These are phyloP conservation scores for Atta colombica DNA, from an alignment of 1,140 invertebrate species.

Conservation along the genomic window DNA sequence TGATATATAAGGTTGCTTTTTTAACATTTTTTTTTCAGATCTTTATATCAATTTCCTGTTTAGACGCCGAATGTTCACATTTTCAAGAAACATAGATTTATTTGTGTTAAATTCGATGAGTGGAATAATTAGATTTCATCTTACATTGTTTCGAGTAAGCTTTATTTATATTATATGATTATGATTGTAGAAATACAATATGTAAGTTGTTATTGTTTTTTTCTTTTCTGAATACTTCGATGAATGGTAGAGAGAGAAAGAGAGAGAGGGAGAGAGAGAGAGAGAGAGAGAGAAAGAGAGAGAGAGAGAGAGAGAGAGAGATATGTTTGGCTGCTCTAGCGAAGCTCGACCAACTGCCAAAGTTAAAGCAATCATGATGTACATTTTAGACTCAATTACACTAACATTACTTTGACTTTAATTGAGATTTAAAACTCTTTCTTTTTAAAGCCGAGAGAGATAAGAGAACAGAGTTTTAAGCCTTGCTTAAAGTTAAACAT, in stretches of 20 bases:
- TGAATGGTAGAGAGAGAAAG: background rate
- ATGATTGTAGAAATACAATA: background rate
- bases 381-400: background rate
- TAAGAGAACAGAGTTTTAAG: too few relatives aligned
- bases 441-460: too few relatives aligned
- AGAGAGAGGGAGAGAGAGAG: too few relatives aligned
- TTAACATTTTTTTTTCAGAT: constrained; percentile 1
- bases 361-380: constrained; percentile 32
- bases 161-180: background rate
- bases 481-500: too few relatives aligned
- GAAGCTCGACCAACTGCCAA: constrained; percentile 15
- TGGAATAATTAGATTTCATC: background rate
- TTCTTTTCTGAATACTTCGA: background rate
- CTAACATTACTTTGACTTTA: too few relatives aligned
- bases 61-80: background rate
- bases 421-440: too few relatives aligned
- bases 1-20: background rate
- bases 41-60: constrained; percentile 4
- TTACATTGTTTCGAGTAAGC: background rate
- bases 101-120: constrained; percentile 26
- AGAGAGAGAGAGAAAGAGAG: too few relatives aligned
- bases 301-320: too few relatives aligned
- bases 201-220: background rate
- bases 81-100: background rate
- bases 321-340: background rate